A percentile compares a stretch with the other conserved stretches of the same genome.
phyloP scores from a whole-genome alignment of 53 echinoderm and acorn worm genomes.

The Henricia sp. region DNA sequence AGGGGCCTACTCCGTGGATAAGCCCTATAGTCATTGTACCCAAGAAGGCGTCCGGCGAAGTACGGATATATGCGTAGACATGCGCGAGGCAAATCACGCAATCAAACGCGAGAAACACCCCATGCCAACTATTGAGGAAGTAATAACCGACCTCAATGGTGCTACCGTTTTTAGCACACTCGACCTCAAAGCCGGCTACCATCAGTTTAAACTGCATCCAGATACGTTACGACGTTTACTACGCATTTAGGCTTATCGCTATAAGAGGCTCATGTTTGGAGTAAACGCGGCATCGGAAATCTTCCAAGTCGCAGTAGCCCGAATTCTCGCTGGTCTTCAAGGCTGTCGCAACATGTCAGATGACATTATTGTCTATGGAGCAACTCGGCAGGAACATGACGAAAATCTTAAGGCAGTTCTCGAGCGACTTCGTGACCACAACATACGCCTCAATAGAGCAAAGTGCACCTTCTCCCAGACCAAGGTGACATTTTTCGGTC shows the following conservation, averaged over 20 bases:
- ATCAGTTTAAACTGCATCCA: slow-evolving; percentile 32
- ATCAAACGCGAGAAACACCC: slow-evolving; percentile 29
- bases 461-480: too few relatives aligned
- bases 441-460: too few relatives aligned
- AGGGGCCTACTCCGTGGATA: slow-evolving; percentile 33
- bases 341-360: slow-evolving; percentile 23
- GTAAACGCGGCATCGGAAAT: slow-evolving; percentile 26
- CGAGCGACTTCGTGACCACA: background rate
- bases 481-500: too few relatives aligned
- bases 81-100: slow-evolving; percentile 32
- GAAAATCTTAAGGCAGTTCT: too few relatives aligned
- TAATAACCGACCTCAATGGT: slow-evolving; percentile 23
- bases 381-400: slow-evolving; percentile 10
- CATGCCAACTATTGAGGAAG: slow-evolving; percentile 37
- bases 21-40: slow-evolving; percentile 41
- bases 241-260: slow-evolving; percentile 15
- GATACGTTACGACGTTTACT: slow-evolving; percentile 28
- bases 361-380: slow-evolving; percentile 32
- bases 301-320: background rate
- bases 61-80: slow-evolving; percentile 41
- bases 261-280: slow-evolving; percentile 30
- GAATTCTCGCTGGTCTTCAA: background rate
- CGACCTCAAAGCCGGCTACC: slow-evolving; percentile 20
- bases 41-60: slow-evolving; percentile 17
- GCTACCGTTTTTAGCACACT: too few relatives aligned